Conservation (phyloP, 2,113 vertebrate genomes). For the Sialia sialis region DNA sequence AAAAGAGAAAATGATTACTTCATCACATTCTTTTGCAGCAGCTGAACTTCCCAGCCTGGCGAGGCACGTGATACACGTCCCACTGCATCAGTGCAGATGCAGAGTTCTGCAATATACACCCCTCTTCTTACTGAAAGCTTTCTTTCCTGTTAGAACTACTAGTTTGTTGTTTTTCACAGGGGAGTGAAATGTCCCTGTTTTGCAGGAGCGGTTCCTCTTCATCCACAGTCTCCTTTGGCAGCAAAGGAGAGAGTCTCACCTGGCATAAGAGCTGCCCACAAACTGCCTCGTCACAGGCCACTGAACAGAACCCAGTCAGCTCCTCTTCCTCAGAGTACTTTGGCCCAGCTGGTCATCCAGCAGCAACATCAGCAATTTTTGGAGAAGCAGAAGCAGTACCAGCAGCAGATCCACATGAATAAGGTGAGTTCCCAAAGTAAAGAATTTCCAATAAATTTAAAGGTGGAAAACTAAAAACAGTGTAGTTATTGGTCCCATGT, state of each 20-base stretch:
- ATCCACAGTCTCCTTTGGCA: conserved; percentile 88
- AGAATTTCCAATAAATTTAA: neutral
- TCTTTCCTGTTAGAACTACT: neutral
- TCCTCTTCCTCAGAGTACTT: conserved; percentile 92
- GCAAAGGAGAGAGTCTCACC: conserved; percentile 86
- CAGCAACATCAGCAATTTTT: conserved; percentile 98
- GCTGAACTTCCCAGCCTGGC: neutral
- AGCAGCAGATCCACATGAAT: conserved; percentile 96
- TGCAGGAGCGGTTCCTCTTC: conserved; percentile 81
- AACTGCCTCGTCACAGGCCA: conserved; percentile 92
- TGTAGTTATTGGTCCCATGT: neutral
- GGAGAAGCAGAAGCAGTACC: conserved; percentile 97
- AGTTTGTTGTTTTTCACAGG: neutral
- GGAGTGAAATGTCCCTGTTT: conserved; percentile 61
- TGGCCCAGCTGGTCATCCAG: conserved; percentile 97
- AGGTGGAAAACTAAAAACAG: neutral
- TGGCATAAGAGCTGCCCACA: conserved; percentile 80
- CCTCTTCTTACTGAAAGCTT: neutral
- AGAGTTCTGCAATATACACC: neutral
- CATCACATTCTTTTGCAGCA: conserved; percentile 41
- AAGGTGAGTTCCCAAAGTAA: conserved; percentile 79
- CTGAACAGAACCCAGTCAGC: conserved; percentile 95
- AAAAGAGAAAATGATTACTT: conserved; percentile 45
- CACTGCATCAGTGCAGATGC: neutral
- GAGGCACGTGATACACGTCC: neutral